Evolutionary conservation across 2,113 vertebrate species (phyloP), one percentile per base, ranked within the genome.

Genomic region (Antechinus flavipes): DNA sequence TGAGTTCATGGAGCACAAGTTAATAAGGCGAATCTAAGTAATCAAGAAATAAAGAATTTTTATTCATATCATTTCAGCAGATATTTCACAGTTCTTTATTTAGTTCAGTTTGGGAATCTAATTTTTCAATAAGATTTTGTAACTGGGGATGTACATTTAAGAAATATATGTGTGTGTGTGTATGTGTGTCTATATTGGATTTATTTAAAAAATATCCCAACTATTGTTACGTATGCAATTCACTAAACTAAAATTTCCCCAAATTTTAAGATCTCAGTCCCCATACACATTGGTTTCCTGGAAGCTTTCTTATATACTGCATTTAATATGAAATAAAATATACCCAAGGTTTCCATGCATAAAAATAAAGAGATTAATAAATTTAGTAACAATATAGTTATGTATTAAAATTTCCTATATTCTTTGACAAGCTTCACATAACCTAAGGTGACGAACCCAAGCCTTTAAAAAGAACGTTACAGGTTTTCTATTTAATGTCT

Each of bases 71-170:
- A 61, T 84, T 68, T 24, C 47, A 93, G 49, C 24, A 76, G 54
- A 54, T 93, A 93, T 84, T 94, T 95, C 93, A 89, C 0, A 53
- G 25, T 95, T 94, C 89, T 97, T 95, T 91, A 90, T 55, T 54
- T 54, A 90, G 8, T 91, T 24, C 25, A 94, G 89, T 90, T 96
- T 95, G 23, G 93, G 49, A 96, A 94, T 68, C 56, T 2, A 68
- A 11, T 55, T 84, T 19, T 35, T 96, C 11, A 95, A 10, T 61
- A 96, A 93, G 68, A 91, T 52, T 50, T 90, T 93, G 26, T 92
- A 61, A 91, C 46, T 54, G 95, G 52, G 92, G 96, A 95, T 89
- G 91, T 61, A 47, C 89, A 96, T 54, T 95, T 50, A 97, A 91
- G 54, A 61, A 61, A 61, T 58, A 55, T 55, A 55, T 55, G 6